Conservation (phyloP, 2,797 vertebrate genomes). For the Melanotaenia trifasciata region DNA sequence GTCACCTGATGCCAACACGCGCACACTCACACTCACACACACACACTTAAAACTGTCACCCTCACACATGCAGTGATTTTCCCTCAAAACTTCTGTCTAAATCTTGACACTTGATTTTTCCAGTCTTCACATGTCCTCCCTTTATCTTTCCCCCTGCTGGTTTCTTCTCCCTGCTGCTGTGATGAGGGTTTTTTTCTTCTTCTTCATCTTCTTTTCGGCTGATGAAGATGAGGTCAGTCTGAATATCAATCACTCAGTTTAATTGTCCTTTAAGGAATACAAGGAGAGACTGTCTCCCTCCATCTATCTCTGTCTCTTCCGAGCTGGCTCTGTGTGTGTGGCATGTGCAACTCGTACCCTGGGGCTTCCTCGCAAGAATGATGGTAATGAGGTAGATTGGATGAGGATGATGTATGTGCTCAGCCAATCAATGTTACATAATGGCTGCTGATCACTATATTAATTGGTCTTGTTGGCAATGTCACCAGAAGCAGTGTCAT, state of each 20-base stretch:
- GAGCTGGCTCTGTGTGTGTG: slow-evolving; percentile 48
- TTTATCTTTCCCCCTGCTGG: slow-evolving; percentile 32
- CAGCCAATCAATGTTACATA: slow-evolving; percentile 58
- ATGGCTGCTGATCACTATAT: slow-evolving; percentile 66
- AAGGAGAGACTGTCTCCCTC: slow-evolving; percentile 74
- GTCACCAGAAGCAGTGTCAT: slow-evolving; percentile 42
- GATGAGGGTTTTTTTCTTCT: slow-evolving; percentile 42
- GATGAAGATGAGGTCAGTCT: slow-evolving; percentile 73
- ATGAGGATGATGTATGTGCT: slow-evolving; percentile 65
- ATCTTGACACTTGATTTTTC: slow-evolving; percentile 40
- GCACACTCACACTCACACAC: slow-evolving; percentile 4
- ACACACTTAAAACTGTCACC: slow-evolving; percentile 22
- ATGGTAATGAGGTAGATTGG: slow-evolving; percentile 70
- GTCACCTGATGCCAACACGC: slow-evolving; percentile 36
- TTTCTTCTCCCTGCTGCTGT: slow-evolving; percentile 28
- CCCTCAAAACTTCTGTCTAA: slow-evolving; percentile 37
- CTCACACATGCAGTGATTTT: slow-evolving; percentile 44
- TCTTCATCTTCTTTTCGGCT: slow-evolving; percentile 31
- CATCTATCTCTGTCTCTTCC: slow-evolving; percentile 73
- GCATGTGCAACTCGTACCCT: slow-evolving; percentile 30
- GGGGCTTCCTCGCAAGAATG: slow-evolving; percentile 59
- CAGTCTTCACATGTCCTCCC: slow-evolving; percentile 30
- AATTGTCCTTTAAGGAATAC: slow-evolving; percentile 82
- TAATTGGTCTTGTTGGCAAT: slow-evolving; percentile 56
- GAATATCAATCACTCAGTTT: slow-evolving; percentile 77